Conservation (phyloP, 2,797 vertebrate species). For the Xiphorhynchus erythropygius region DNA sequence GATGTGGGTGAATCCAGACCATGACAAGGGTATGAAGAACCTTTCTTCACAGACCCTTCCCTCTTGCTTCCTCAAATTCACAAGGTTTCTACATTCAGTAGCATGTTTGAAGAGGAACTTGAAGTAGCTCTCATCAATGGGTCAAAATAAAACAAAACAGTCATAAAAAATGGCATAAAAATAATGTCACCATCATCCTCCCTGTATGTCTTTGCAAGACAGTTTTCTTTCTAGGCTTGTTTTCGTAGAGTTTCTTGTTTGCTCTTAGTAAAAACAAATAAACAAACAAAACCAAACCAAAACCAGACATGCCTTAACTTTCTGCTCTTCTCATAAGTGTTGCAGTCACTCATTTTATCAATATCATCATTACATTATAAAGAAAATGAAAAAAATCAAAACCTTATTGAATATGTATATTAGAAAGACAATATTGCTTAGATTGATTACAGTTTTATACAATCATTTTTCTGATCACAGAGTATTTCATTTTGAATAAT, state of each 20-base stretch:
- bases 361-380: background rate
- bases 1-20: background rate
- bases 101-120: background rate
- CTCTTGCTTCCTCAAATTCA: background rate
- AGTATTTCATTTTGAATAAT: background rate
- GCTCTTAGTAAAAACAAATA: background rate
- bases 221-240: background rate
- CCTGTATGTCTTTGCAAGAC: background rate
- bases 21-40: background rate
- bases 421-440: background rate
- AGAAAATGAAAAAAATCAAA: background rate
- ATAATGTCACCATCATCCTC: background rate
- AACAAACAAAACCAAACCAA: background rate
- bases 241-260: background rate
- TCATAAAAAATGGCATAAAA: background rate
- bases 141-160: background rate
- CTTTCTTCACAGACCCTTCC: background rate
- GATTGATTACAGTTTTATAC: background rate
- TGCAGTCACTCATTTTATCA: fast-evolving
- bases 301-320: background rate
- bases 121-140: background rate
- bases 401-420: background rate
- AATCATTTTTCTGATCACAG: background rate
- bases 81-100: background rate
- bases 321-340: background rate